Conservation (phyloP, 1,140 invertebrate species). For the Pachyrhynchus sulphureomaculatus region DNA sequence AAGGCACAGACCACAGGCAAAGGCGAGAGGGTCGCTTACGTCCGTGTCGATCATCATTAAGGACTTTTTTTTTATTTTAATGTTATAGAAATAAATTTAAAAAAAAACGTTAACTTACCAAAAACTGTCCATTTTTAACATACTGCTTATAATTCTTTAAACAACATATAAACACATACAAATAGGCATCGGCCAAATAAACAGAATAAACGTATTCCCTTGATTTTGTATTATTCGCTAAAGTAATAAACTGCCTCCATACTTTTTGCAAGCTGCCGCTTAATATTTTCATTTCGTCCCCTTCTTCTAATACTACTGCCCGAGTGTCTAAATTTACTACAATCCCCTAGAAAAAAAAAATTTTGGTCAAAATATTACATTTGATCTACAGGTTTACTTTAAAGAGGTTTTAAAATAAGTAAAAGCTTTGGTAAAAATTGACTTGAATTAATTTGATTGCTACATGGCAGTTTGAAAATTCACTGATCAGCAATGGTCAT, state of each 20-base stretch:
- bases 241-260: constrained; percentile 52
- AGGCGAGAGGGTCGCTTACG: too few species aligned
- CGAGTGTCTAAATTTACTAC: constrained; percentile 66
- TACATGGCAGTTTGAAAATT: too few species aligned
- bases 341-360: constrained; percentile 56
- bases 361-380: constrained; percentile 1
- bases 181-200: constrained; percentile 66
- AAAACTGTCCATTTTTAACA: constrained; percentile 57
- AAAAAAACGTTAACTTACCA: too few species aligned
- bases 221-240: constrained; percentile 51
- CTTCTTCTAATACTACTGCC: constrained; percentile 56
- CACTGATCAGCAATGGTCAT: too few species aligned
- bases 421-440: too few species aligned
- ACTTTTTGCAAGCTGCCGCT: constrained; percentile 61
- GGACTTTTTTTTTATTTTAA: too few species aligned
- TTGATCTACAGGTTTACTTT: constrained; percentile 3
- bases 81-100: too few species aligned
- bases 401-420: constrained; percentile 6
- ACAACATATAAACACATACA: constrained; percentile 66
- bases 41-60: too few species aligned
- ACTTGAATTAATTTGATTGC: too few species aligned
- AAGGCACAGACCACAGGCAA: too few species aligned
- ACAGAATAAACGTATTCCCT: constrained; percentile 52
- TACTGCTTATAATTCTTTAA: constrained; percentile 62
- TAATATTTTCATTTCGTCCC: constrained; percentile 67